Evolutionary conservation across 37 sponge, comb jelly and placozoan species (phyloP), one percentile per base, ranked within the genome.

Genomic region (Chondrilla cf. caribensis): DNA sequence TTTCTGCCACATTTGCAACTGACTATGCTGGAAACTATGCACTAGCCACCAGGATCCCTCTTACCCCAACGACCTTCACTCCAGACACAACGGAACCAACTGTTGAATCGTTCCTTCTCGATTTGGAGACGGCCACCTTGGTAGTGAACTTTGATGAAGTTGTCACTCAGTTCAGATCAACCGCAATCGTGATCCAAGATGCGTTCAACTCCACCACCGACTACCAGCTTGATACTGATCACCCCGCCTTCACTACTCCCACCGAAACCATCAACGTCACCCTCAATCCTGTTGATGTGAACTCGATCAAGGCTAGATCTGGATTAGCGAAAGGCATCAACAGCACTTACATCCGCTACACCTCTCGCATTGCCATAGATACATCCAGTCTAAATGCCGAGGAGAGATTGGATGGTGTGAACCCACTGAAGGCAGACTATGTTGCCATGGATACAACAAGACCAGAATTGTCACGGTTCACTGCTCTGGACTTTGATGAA

Each of bases 1-100:
- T 90, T 58, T 58, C 44, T 47, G 32, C 60, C 32, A 78, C 32
- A 25, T 93, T 96, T 54, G 51, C 84, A 8, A 90, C 91, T n/a
- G 97, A 96, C 80, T 90, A 87, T 83, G 94, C 94, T 79, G 97
- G 94, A 4, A 96, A 96, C 79, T 41, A 35, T 65, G 89, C 88
- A 22, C 43, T 78, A 24, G 58, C 72, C 31, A 81, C 81, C 1
- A 28, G 55, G 39, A 29, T 64, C 24, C n/a, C 17, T 2, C 55
- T 81, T 11, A 26, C 38, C 54, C 31, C 87, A 11, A n/a, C n/a
- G 17, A 26, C 8, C 7, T 93, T 96, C 54, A 84, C 83, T 28
- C 18, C 26, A 6, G 97, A 96, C 65, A 38, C 11, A 4, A 90
- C 84, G 36, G 84, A 87, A 38, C 93, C 94, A 4, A 82, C 0